Percentiles rank a stretch among this genome's conserved stretches.
These are phyloP conservation scores for Drosophila setifemur DNA, from an alignment of 1,140 invertebrate genomes.

Conservation along the genomic window DNA sequence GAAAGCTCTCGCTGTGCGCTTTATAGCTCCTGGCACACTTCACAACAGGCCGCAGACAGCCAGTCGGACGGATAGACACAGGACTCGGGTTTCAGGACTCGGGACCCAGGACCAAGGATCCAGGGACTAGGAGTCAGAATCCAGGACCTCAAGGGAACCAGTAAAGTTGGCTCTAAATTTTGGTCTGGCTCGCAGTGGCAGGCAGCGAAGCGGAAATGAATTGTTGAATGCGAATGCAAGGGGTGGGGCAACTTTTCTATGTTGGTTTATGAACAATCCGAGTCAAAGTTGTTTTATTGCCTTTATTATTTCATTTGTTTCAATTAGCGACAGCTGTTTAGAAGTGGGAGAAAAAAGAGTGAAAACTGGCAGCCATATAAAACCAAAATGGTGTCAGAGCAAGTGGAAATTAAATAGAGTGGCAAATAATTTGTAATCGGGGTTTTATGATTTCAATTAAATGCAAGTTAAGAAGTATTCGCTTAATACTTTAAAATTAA, in stretches of 20 bases:
- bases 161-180: conserved; percentile 16
- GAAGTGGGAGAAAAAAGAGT: conserved; percentile 1
- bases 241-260: conserved; percentile 17
- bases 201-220: conserved; percentile 54
- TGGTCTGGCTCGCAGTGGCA: background rate
- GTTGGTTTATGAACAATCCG: conserved; percentile 48
- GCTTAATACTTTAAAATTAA: too few species aligned
- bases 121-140: too few species aligned
- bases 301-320: conserved; percentile 51
- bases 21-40: conserved; percentile 46
- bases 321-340: conserved; percentile 50
- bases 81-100: background rate
- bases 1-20: conserved; percentile 27
- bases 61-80: conserved; percentile 3
- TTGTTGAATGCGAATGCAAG: conserved; percentile 29
- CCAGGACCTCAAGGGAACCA: conserved; percentile 20
- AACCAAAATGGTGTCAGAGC: background rate
- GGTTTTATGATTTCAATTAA: too few species aligned
- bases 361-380: conserved; percentile 13
- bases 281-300: conserved; percentile 45
- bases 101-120: background rate
- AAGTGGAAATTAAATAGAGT: background rate
- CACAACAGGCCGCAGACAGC: conserved; percentile 36
- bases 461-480: too few species aligned
- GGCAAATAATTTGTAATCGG: too few species aligned